phyloP scores from a whole-genome alignment of 2,797 vertebrate genomes.

The Sternotherus odoratus region DNA sequence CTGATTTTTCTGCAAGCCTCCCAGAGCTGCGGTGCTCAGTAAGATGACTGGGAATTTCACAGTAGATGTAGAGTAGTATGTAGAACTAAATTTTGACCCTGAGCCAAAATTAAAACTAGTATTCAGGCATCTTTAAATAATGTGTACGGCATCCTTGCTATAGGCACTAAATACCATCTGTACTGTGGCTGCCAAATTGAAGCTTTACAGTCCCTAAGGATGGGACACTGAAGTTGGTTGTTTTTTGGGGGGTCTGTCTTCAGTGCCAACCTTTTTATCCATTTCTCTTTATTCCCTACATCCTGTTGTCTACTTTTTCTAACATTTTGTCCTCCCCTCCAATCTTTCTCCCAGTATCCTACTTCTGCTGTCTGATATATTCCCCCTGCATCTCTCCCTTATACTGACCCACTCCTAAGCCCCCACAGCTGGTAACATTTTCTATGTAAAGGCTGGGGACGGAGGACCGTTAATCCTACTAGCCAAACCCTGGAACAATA shows the following conservation, averaged over 20 bases:
- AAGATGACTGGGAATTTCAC: background rate
- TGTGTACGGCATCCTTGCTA: background rate
- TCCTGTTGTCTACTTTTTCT: background rate
- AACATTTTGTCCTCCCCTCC: background rate
- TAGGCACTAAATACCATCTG: background rate
- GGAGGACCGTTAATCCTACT: background rate
- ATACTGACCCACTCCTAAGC: background rate
- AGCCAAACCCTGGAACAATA: background rate
- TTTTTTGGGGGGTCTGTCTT: background rate
- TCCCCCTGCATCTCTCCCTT: background rate
- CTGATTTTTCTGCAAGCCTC: constrained; percentile 30
- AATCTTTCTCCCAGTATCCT: background rate
- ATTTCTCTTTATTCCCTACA: background rate
- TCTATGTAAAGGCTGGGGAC: too few species aligned
- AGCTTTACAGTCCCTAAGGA: background rate
- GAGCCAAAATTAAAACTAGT: accelerated
- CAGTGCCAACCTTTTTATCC: background rate
- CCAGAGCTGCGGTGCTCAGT: too few species aligned
- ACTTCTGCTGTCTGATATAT: background rate
- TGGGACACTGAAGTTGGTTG: background rate
- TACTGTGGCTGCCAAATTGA: background rate
- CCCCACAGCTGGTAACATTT: background rate
- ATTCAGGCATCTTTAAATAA: background rate
- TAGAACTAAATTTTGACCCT: accelerated
- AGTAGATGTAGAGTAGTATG: background rate